Conservation (phyloP, 2,797 vertebrate genomes). For the Muscicapa striata region DNA sequence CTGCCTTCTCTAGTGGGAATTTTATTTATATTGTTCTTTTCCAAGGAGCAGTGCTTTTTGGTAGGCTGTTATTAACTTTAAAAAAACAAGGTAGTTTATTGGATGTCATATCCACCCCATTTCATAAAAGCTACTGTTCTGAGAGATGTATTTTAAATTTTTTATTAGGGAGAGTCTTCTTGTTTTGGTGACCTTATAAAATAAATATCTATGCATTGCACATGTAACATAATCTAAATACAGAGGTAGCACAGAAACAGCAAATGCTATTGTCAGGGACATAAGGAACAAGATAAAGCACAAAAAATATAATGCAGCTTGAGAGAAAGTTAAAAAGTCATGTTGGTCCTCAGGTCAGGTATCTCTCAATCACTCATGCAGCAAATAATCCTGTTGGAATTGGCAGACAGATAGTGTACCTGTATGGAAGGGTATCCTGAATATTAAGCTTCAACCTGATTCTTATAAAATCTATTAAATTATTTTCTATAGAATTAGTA, state of each 20-base stretch:
- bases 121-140: background rate
- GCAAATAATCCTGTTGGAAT: slow-evolving; percentile 10
- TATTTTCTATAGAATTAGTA: background rate
- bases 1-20: background rate
- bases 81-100: background rate
- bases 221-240: background rate
- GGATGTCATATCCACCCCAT: background rate
- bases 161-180: background rate
- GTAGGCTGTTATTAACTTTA: background rate
- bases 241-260: background rate
- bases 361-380: slow-evolving; percentile 6
- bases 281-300: background rate
- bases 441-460: background rate
- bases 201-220: background rate
- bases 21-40: slow-evolving; percentile 1
- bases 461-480: background rate
- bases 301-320: background rate
- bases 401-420: background rate
- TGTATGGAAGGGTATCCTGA: background rate
- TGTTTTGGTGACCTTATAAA: background rate
- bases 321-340: slow-evolving; percentile 20
- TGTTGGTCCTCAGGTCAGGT: slow-evolving; percentile 15
- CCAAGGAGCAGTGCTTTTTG: background rate
- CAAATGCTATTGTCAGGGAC: background rate
- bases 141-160: background rate